Evolutionary conservation across 2,888 invertebrate species (phyloP).

Genomic region (Agrilus biguttatus): DNA sequence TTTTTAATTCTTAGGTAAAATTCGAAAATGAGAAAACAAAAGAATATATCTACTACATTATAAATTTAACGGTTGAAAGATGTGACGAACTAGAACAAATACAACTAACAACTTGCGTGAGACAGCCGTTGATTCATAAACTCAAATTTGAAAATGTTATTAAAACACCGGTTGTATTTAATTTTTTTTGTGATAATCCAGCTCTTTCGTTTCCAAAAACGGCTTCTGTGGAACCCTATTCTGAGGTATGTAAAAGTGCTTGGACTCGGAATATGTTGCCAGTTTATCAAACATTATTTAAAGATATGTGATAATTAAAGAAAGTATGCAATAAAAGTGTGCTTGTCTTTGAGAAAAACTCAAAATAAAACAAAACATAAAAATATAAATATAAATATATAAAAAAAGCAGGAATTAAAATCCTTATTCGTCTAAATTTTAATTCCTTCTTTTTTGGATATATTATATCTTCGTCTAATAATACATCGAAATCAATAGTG

Average conservation of each 20-base stretch:
- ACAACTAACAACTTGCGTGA: slow-evolving; percentile 20
- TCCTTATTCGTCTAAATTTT: too few relatives aligned
- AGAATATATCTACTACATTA: slow-evolving; percentile 26
- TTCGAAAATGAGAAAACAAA: slow-evolving; percentile 24
- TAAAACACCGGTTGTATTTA: slow-evolving; percentile 18
- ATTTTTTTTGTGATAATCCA: slow-evolving; percentile 13
- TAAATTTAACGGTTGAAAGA: slow-evolving; percentile 20
- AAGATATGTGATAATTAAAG: too few relatives aligned
- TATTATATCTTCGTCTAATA: too few relatives aligned
- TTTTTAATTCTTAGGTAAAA: slow-evolving; percentile 18
- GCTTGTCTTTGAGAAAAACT: too few relatives aligned
- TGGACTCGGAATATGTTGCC: too few relatives aligned
- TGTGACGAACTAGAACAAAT: slow-evolving; percentile 21
- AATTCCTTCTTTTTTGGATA: too few relatives aligned
- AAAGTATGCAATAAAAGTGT: too few relatives aligned
- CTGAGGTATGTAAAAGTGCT: slow-evolving; percentile 15
- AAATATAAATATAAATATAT: too few relatives aligned
- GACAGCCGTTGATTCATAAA: slow-evolving; percentile 16
- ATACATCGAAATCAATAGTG: too few relatives aligned
- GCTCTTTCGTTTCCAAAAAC: slow-evolving; percentile 15
- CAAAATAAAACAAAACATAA: too few relatives aligned
- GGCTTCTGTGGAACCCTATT: slow-evolving; percentile 17
- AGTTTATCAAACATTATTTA: too few relatives aligned
- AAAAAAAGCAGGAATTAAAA: too few relatives aligned
- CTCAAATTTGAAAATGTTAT: slow-evolving; percentile 26